A percentile compares a stretch with the other conserved stretches of the same genome.
Conservation (phyloP, 2,113 vertebrate species). For the Gnathonemus longibarbis region DNA sequence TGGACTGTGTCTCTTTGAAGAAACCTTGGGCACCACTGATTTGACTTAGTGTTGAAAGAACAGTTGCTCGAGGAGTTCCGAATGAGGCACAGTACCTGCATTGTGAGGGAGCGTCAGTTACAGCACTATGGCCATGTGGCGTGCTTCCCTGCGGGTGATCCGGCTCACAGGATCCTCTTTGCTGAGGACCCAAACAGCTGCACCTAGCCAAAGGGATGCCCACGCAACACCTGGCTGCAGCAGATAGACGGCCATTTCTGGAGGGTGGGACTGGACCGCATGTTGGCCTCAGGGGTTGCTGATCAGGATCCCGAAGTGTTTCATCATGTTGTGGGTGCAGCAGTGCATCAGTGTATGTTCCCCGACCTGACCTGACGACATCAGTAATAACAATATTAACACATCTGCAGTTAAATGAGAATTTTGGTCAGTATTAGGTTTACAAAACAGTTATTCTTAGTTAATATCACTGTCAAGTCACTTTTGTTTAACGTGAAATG, state of each 20-base stretch:
- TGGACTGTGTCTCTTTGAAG: not conserved
- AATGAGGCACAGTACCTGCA: not conserved
- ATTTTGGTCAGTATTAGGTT: not conserved
- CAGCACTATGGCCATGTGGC: no score
- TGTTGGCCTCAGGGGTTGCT: no score
- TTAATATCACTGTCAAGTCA: not conserved
- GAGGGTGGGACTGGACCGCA: no score
- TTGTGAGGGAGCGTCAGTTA: not conserved
- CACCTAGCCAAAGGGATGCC: no score
- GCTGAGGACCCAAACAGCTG: not conserved
- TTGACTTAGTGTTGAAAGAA: not conserved
- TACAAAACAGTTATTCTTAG: not conserved
- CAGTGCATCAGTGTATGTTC: no score
- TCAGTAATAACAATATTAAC: not conserved
- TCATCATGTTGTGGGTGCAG: no score
- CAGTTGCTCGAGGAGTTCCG: not conserved
- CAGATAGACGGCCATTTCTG: no score
- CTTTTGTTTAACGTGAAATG: not conserved
- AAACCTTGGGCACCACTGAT: not conserved
- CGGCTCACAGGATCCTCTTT: not conserved
- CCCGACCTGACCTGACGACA: not conserved
- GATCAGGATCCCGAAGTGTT: no score
- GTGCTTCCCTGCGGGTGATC: not conserved
- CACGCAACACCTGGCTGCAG: no score
- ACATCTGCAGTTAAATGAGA: not conserved